Evolutionary conservation across 2,888 invertebrate genomes (phyloP), one percentile per base, ranked within the genome.

Genomic region (Melanotus villosus): DNA sequence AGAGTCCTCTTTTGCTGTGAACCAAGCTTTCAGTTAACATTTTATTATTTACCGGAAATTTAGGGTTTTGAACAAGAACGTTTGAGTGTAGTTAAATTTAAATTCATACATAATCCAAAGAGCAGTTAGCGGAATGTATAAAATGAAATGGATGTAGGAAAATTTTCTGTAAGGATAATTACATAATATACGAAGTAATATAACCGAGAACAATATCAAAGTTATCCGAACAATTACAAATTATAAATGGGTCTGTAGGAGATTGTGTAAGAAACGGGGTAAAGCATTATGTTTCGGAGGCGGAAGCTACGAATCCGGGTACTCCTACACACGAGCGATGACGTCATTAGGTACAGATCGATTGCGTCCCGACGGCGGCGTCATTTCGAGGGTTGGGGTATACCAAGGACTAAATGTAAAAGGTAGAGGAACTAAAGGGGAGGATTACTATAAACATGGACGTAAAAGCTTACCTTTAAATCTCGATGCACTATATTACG

Each of bases 401-500:
- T 12, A 26, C 56, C 58, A 56, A 69, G 54, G 58, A 70, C 30
- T 70, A 18, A 21, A 57, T 63, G 32, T 23, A 58, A 32, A 66
- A 60, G 66, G 70, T 69, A 52, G 56, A 26, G 19, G 47, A 41
- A 58, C 23, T 5, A 10, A 30, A 47, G 12, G 21, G 12, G 26
- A 47, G 23, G 52, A 30, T 30, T 5, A 26, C 9, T 26, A 26
- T 7, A 23, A 26, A 19, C 26, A 47, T 21, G n/a, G 23, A 23
- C 23, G 23, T 23, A 32, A 67, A 23, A 56, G 73, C 80, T 81
- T 83, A 92, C 92, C 90, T 98, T 98, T 82, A 98, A 91, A 89
- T 98, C 98, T 83, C 98, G 90, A 87, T 99, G 98, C 62, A 98
- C 98, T 80, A 99, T 94, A 80, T 94, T 92, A 81, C 93, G 90